phyloP scores from a whole-genome alignment of 1,140 invertebrate species.

The Plutomurus gul region DNA sequence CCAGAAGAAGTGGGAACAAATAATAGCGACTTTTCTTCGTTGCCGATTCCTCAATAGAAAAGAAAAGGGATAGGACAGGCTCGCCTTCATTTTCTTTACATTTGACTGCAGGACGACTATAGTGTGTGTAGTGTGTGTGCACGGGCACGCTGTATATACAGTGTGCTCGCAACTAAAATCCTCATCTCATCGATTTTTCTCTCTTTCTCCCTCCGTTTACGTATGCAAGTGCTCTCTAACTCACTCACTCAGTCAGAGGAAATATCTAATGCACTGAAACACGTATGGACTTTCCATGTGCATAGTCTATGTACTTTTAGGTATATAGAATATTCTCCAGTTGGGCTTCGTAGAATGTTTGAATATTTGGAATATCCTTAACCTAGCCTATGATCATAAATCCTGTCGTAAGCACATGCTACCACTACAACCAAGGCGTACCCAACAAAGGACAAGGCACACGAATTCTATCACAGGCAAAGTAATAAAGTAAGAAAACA shows the following conservation, averaged over 20 bases:
- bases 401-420: constrained; percentile 15
- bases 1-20: constrained; percentile 12
- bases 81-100: not conserved
- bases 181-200: constrained; percentile 19
- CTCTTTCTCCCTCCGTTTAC: constrained; percentile 19
- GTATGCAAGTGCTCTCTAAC: constrained; percentile 19
- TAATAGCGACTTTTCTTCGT: not conserved
- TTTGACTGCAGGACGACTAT: not conserved
- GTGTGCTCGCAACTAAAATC: not conserved
- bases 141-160: not conserved
- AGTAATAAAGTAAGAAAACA: not conserved
- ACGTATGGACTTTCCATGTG: not conserved
- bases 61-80: not conserved
- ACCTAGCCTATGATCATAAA: constrained; percentile 9
- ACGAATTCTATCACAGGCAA: not conserved
- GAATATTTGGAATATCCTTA: not conserved
- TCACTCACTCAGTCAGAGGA: not conserved
- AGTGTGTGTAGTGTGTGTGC: no score
- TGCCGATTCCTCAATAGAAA: not conserved
- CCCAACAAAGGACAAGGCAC: not conserved
- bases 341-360: no score
- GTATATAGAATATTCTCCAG: no score
- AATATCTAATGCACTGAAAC: constrained; percentile 22
- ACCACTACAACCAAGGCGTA: not conserved
- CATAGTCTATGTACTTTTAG: not conserved